Conservation (phyloP, 2,888 invertebrate genomes). For the Apodemia mormo region DNA sequence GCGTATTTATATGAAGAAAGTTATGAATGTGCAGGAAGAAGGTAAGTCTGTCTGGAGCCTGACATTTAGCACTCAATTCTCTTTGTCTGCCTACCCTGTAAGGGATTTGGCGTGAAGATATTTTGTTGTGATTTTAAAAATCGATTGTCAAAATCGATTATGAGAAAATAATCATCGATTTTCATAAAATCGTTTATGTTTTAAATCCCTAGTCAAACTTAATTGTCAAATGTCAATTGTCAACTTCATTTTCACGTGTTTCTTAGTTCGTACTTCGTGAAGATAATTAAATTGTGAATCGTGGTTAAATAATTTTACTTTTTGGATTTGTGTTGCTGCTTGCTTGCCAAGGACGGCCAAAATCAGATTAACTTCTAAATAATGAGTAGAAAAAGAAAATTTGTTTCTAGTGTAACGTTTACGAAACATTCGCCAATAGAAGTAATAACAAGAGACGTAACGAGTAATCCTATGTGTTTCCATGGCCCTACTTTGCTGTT, state of each 20-base stretch:
- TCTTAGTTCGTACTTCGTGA: background rate
- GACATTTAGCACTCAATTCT: too few species aligned
- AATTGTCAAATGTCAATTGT: slow-evolving; percentile 6
- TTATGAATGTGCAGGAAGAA: too few species aligned
- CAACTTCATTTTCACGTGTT: slow-evolving; percentile 33
- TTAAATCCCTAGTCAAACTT: too few species aligned
- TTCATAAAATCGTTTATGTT: too few species aligned
- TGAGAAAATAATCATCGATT: too few species aligned
- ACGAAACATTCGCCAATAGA: slow-evolving; percentile 61
- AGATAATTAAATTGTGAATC: background rate
- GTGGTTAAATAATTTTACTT: background rate
- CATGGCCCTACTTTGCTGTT: slow-evolving; percentile 91
- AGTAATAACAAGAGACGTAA: slow-evolving; percentile 80
- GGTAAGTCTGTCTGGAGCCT: too few species aligned
- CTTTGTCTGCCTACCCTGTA: too few species aligned
- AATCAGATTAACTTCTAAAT: slow-evolving; percentile 9
- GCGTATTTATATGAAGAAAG: too few species aligned
- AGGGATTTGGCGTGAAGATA: too few species aligned
- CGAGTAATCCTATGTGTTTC: slow-evolving; percentile 85
- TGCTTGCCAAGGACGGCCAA: background rate
- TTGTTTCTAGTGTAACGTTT: slow-evolving; percentile 43
- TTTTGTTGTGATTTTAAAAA: too few species aligned
- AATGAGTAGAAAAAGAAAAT: slow-evolving; percentile 67
- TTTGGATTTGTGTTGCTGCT: too few species aligned
- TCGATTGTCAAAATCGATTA: too few species aligned